A percentile compares a stretch with the other conserved stretches of the same genome.
phyloP scores from a whole-genome alignment of 2,888 invertebrate species.

The Orthonychiurus folsomi region DNA sequence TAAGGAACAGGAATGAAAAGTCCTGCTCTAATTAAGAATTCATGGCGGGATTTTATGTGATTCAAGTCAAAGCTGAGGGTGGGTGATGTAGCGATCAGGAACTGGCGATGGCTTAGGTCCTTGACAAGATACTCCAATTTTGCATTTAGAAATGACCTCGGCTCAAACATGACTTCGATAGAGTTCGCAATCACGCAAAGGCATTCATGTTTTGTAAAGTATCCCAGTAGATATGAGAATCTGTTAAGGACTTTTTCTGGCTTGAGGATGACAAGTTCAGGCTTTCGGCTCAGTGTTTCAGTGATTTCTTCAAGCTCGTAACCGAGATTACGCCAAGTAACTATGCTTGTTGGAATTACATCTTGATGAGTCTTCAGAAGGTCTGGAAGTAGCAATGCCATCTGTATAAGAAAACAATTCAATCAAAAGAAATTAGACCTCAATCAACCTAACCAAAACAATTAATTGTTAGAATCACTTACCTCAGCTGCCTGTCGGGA shows the following conservation, averaged over 20 bases:
- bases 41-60: slow-evolving; percentile 28
- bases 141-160: slow-evolving; percentile 1
- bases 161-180: slow-evolving; percentile 16
- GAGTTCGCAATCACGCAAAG: slow-evolving; percentile 22
- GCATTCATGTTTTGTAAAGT: slow-evolving; percentile 24
- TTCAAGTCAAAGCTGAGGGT: slow-evolving; percentile 18
- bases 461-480: too few relatives aligned
- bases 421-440: background rate
- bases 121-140: slow-evolving; percentile 32
- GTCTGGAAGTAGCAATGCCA: background rate
- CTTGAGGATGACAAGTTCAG: slow-evolving; percentile 20
- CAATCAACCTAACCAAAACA: too few relatives aligned
- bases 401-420: background rate
- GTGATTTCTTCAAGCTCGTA: slow-evolving; percentile 19
- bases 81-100: slow-evolving; percentile 21
- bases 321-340: slow-evolving; percentile 19
- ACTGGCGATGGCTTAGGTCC: slow-evolving; percentile 26
- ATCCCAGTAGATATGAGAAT: slow-evolving; percentile 23
- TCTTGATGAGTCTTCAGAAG: background rate
- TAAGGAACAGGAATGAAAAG: slow-evolving; percentile 29
- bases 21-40: slow-evolving; percentile 34
- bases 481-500: background rate
- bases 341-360: background rate
- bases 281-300: slow-evolving; percentile 19
- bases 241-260: slow-evolving; percentile 12